Percentiles rank a stretch among this genome's conserved stretches.
These are phyloP conservation scores for Dendrocincla fuliginosa DNA, from an alignment of 2,797 vertebrate species.

Conservation along the genomic window DNA sequence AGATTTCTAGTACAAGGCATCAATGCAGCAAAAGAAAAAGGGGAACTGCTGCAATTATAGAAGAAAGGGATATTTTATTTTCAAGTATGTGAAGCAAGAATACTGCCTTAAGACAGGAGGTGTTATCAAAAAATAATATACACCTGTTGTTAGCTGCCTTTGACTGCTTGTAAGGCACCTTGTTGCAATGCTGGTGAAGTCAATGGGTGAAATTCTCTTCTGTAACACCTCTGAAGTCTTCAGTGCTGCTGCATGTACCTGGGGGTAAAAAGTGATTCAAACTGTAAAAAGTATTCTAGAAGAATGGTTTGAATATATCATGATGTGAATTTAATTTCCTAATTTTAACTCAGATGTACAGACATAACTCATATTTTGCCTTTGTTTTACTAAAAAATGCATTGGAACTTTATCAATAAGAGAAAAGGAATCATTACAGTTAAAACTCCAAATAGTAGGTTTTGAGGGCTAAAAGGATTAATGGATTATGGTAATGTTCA, in stretches of 20 bases:
- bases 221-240: background rate
- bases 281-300: background rate
- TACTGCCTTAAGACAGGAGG: background rate
- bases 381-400: background rate
- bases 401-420: background rate
- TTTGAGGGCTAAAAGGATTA: background rate
- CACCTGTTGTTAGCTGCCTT: background rate
- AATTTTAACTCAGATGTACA: background rate
- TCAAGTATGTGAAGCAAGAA: background rate
- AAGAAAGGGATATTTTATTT: background rate
- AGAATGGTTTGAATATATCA: background rate
- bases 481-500: background rate
- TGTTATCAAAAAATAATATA: background rate
- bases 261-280: background rate
- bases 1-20: background rate
- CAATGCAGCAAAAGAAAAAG: background rate
- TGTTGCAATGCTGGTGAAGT: background rate
- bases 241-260: background rate
- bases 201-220: background rate
- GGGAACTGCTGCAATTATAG: background rate
- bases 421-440: background rate
- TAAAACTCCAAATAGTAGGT: background rate
- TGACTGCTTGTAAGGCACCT: background rate
- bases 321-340: constrained; percentile 36
- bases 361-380: background rate